Conservation (phyloP, 2,113 vertebrate genomes). For the Oreochromis aureus region DNA sequence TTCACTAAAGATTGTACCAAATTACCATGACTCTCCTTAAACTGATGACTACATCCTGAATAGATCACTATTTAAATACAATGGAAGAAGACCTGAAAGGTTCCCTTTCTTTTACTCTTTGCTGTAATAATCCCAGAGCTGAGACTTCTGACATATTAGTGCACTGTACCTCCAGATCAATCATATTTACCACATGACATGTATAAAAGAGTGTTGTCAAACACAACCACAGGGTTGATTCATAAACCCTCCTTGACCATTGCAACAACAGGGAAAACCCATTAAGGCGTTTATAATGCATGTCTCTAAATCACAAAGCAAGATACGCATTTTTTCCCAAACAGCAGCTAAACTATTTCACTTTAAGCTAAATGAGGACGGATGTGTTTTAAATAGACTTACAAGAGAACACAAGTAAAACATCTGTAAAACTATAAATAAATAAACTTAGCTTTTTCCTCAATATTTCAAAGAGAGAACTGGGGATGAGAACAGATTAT, state of each 20-base stretch:
- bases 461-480: not conserved
- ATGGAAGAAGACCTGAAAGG: not conserved
- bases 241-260: not conserved
- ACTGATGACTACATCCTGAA: not conserved
- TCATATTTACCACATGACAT: not conserved
- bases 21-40: not conserved
- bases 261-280: not conserved
- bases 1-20: not conserved
- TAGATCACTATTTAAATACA: not conserved
- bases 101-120: not conserved
- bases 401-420: not conserved
- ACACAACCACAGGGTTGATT: not conserved
- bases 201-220: not conserved
- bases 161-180: not conserved
- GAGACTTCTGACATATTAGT: constrained; percentile 7
- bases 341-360: not conserved
- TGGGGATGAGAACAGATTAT: not conserved
- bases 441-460: not conserved
- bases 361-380: not conserved
- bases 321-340: not conserved
- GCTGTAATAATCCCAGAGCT: constrained; percentile 23
- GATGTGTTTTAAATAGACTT: not conserved
- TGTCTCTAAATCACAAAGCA: not conserved
- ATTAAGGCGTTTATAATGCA: constrained; percentile 19
- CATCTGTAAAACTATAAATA: not conserved